Evolutionary conservation across 2,797 vertebrate species (phyloP), one percentile per base, ranked within the genome.

Genomic region (Myripristis murdjan): DNA sequence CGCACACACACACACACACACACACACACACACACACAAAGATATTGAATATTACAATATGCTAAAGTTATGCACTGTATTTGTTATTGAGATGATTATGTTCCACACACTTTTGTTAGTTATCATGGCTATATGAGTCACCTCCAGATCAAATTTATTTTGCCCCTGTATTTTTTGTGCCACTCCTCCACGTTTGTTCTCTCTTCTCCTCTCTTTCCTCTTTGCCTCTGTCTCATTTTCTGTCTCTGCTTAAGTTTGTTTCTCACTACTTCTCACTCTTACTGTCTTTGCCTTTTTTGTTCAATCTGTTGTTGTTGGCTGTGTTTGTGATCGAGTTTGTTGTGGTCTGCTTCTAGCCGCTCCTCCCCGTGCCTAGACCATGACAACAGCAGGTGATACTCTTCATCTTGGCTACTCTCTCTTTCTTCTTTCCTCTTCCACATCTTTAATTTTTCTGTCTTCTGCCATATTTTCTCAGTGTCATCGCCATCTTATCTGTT

Each of bases 301-400:
- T 75, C 49, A 52, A 49, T 70, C 35, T 73, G 44, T 61, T 68
- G 31, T 83, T 74, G 58, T 92, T 89, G 93, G 89, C 86, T 89
- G 86, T 92, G 79, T 90, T 83, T 91, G 85, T 89, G 92, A 83
- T 93, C 83, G 70, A 91, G 81, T 93, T 87, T 94, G 86, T 91
- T 96, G 91, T 96, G 83, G 95, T 97, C 93, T 97, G 89, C 97
- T 92, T 96, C 91, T 97, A 99, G 98, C 96, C 95, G 75, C 90
- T 91, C 97, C 86, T 97, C 98, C 95, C 97, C 97, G 91, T 98
- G 95, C 96, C 95, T 98, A 96, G 98, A 99, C 91, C 95, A 96
- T 95, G 98, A 99, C 97, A 97, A 97, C 96, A 97, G 98, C 98
- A 99, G 98, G 98, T 99, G 97, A 99, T 95, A 81, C 83, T 95